These are phyloP conservation scores for Petrocephalus schoutedeni DNA, from an alignment of 2,797 vertebrate genomes.

Conservation along the genomic window DNA sequence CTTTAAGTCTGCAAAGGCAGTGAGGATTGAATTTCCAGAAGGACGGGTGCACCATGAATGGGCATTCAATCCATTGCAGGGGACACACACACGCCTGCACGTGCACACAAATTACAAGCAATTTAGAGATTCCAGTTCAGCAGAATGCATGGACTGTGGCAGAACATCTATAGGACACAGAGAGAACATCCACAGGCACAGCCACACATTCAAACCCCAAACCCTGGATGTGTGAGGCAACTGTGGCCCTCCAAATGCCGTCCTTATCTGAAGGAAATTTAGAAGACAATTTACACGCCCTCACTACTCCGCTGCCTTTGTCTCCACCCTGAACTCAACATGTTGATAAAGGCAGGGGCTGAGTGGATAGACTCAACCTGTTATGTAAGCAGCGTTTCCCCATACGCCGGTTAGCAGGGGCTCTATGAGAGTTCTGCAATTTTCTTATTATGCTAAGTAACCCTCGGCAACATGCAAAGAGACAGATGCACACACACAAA, in stretches of 20 bases:
- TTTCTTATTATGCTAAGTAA: background rate
- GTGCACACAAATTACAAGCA: background rate
- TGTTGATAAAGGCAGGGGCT: background rate
- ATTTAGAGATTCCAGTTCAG: background rate
- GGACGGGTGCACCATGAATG: background rate
- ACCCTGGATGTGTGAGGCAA: background rate
- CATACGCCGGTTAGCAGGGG: background rate
- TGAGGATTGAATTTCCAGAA: background rate
- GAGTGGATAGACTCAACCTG: background rate
- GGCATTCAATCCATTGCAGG: background rate
- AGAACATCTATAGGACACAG: background rate
- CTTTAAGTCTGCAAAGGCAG: background rate
- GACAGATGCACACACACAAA: background rate
- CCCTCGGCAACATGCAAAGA: background rate
- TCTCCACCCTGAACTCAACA: background rate
- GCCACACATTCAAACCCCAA: background rate
- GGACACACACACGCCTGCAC: background rate
- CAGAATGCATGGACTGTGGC: background rate
- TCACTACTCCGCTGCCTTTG: background rate
- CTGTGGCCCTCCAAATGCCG: background rate
- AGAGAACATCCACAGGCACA: background rate
- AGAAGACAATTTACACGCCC: background rate
- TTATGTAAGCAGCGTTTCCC: background rate
- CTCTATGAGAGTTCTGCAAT: background rate
- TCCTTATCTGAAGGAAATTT: background rate